Conservation (phyloP, 2,888 invertebrate species). For the Polia nebulosa region DNA sequence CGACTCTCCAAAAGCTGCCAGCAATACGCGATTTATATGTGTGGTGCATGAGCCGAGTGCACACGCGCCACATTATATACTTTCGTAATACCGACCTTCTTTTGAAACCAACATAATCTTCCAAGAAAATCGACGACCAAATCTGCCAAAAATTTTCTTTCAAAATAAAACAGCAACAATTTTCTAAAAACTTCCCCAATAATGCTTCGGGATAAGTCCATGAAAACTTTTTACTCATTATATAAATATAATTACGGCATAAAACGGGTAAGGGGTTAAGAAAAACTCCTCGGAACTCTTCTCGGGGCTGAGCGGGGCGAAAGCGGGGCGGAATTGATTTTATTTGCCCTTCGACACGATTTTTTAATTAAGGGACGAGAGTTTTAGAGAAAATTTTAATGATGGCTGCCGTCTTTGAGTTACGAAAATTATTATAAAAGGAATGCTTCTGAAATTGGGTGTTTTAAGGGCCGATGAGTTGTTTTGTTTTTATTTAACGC, state of each 20-base stretch:
- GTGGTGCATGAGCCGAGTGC: too few relatives aligned
- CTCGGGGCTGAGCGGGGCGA: constrained; percentile 70
- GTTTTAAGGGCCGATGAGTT: constrained; percentile 18
- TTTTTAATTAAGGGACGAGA: constrained; percentile 84
- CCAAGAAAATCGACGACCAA: background rate
- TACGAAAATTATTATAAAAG: constrained; percentile 53
- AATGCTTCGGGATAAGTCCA: constrained; percentile 66
- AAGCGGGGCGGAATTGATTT: constrained; percentile 85
- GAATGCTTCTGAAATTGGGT: constrained; percentile 45
- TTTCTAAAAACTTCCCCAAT: constrained; percentile 40
- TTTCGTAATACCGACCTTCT: background rate
- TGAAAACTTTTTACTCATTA: constrained; percentile 84
- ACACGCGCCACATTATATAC: background rate
- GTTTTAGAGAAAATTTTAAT: constrained; percentile 73
- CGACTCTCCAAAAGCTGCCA: too few relatives aligned
- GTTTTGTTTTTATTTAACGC: constrained; percentile 10
- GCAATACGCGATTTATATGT: too few relatives aligned
- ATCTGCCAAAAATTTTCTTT: background rate
- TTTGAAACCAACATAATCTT: background rate
- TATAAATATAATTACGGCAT: constrained; percentile 85
- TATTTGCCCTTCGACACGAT: constrained; percentile 89
- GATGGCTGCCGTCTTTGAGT: constrained; percentile 65
- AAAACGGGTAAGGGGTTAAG: constrained; percentile 76
- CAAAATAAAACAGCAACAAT: constrained; percentile 37
- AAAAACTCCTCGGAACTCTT: constrained; percentile 80